Conservation (phyloP, 2,888 invertebrate genomes). For the Dichetophora obliterata region DNA sequence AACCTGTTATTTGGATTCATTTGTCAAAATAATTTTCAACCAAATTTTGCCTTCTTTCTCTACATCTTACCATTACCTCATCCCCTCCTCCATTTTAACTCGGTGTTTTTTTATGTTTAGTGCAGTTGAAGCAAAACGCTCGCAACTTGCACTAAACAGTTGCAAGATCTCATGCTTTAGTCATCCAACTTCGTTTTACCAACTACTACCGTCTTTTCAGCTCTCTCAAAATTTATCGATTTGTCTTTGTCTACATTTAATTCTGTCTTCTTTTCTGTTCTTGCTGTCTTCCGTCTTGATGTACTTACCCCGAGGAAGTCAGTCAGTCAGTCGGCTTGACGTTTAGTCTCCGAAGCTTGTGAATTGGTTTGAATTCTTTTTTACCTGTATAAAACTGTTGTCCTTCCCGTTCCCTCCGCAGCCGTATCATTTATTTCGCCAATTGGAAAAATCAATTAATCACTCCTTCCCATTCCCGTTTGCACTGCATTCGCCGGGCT, state of each 20-base stretch:
- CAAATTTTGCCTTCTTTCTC: neutral
- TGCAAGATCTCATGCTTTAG: slow-evolving; percentile 8
- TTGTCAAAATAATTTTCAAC: slow-evolving; percentile 68
- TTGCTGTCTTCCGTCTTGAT: slow-evolving; percentile 20
- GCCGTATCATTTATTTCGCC: slow-evolving; percentile 53
- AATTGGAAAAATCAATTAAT: slow-evolving; percentile 55
- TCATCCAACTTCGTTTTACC: neutral
- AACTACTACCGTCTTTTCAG: neutral
- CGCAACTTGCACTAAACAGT: slow-evolving; percentile 1
- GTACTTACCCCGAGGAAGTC: slow-evolving; percentile 56
- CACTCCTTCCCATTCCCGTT: slow-evolving; percentile 43
- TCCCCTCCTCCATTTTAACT: neutral
- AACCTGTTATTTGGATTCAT: slow-evolving; percentile 72
- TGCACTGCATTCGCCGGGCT: neutral
- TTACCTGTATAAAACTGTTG: slow-evolving; percentile 48
- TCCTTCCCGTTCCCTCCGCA: slow-evolving; percentile 32
- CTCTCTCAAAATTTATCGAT: slow-evolving; percentile 15
- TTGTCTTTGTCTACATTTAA: slow-evolving; percentile 45
- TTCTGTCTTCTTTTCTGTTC: slow-evolving; percentile 38
- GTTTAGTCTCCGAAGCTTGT: slow-evolving; percentile 22
- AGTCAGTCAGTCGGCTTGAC: slow-evolving; percentile 39
- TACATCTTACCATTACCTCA: neutral
- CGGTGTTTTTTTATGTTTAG: neutral
- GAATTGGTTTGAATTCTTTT: neutral
- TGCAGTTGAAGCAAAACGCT: neutral